Evolutionary conservation across 2,888 invertebrate genomes (phyloP).

Genomic region (Tetranychus piercei): DNA sequence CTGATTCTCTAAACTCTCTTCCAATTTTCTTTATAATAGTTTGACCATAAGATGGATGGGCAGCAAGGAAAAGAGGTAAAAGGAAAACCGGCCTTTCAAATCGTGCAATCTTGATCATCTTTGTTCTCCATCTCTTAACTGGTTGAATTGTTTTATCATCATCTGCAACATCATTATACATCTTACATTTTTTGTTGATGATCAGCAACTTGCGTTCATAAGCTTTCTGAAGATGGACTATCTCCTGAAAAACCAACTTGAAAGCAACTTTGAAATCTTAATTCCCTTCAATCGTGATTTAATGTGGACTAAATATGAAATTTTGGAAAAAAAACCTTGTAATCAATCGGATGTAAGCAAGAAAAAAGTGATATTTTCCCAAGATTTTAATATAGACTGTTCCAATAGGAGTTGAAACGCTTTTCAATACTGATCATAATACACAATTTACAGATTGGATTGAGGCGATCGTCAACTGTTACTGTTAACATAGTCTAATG

Average conservation of each 20-base stretch:
- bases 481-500: not conserved
- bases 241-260: not conserved
- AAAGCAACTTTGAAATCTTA: not conserved
- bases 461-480: not conserved
- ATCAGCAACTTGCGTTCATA: not conserved
- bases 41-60: not conserved
- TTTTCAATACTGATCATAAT: not conserved
- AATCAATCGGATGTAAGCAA: too few relatives aligned
- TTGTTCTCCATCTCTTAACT: not conserved
- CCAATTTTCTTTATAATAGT: too few relatives aligned
- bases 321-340: not conserved
- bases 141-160: not conserved
- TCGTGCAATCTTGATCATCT: not conserved
- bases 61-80: not conserved
- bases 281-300: not conserved
- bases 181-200: not conserved
- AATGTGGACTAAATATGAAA: not conserved
- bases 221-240: not conserved
- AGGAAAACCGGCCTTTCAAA: not conserved
- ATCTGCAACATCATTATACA: not conserved
- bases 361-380: too few relatives aligned
- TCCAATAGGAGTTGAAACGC: not conserved
- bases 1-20: too few relatives aligned
- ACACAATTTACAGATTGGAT: not conserved
- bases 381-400: not conserved